These are phyloP conservation scores for Vollenhovia emeryi DNA, from an alignment of 1,140 invertebrate species.

Conservation along the genomic window DNA sequence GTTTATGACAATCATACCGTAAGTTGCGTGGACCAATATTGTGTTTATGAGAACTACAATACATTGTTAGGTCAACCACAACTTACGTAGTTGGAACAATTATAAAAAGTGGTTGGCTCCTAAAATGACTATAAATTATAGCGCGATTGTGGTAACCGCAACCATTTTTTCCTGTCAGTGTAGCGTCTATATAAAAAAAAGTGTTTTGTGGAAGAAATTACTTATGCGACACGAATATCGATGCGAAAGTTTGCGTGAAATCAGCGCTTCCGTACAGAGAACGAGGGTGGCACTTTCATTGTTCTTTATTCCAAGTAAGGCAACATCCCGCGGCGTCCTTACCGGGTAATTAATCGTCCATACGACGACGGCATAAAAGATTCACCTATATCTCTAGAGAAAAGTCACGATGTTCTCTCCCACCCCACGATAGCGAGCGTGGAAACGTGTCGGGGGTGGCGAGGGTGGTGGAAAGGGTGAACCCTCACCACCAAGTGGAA, in stretches of 20 bases:
- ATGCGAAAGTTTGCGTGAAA: neutral
- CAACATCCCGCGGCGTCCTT: slow-evolving; percentile 23
- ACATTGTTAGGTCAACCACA: too few relatives aligned
- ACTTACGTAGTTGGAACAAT: too few relatives aligned
- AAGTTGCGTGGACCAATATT: too few relatives aligned
- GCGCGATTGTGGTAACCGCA: too few relatives aligned
- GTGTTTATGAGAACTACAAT: too few relatives aligned
- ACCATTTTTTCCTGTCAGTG: too few relatives aligned
- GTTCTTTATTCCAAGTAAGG: slow-evolving; percentile 51
- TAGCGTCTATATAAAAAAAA: too few relatives aligned
- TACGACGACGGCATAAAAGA: slow-evolving; percentile 66
- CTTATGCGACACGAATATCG: neutral
- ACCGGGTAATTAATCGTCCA: slow-evolving; percentile 67
- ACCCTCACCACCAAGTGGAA: slow-evolving; percentile 72
- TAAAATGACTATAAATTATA: too few relatives aligned
- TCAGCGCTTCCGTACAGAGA: neutral
- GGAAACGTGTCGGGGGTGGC: slow-evolving; percentile 54
- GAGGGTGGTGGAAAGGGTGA: slow-evolving; percentile 63
- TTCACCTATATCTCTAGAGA: slow-evolving; percentile 61
- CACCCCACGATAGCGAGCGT: slow-evolving; percentile 31
- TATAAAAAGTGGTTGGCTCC: too few relatives aligned
- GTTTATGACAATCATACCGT: too few relatives aligned
- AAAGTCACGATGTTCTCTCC: slow-evolving; percentile 62
- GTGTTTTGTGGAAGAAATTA: neutral
- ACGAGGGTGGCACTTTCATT: neutral